Evolutionary conservation across 2,888 invertebrate species (phyloP).

Genomic region (Boloria euphrosyne): DNA sequence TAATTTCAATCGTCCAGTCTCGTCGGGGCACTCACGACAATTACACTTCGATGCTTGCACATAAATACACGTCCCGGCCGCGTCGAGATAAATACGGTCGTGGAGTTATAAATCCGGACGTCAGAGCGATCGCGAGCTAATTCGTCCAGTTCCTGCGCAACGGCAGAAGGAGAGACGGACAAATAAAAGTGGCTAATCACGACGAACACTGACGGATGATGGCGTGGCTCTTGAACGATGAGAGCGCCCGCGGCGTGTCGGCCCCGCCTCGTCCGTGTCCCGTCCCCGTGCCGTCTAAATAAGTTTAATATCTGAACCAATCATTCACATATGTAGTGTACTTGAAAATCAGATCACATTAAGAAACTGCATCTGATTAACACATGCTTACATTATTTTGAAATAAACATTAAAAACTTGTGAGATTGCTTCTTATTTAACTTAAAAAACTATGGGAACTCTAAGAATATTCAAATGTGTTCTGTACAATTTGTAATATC

Average conservation of each 20-base stretch:
- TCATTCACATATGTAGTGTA: background rate
- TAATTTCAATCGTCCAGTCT: slow-evolving; percentile 33
- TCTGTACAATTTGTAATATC: slow-evolving; percentile 22
- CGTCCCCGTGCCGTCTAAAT: background rate
- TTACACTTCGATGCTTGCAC: slow-evolving; percentile 30
- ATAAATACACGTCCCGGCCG: slow-evolving; percentile 35
- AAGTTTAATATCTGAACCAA: background rate
- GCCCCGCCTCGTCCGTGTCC: background rate
- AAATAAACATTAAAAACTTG: too few relatives aligned
- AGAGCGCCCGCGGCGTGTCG: slow-evolving; percentile 8
- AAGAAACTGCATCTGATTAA: too few relatives aligned
- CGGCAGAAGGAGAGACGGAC: slow-evolving; percentile 19
- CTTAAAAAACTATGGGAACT: background rate
- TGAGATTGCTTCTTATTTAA: too few relatives aligned
- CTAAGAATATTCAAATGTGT: background rate
- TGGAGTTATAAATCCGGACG: slow-evolving; percentile 34
- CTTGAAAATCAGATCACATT: too few relatives aligned
- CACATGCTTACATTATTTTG: too few relatives aligned
- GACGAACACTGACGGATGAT: slow-evolving; percentile 25
- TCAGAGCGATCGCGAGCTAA: slow-evolving; percentile 31
- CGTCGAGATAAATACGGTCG: slow-evolving; percentile 31
- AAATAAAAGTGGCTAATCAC: slow-evolving; percentile 27
- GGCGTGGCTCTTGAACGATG: slow-evolving; percentile 16
- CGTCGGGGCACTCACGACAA: slow-evolving; percentile 30
- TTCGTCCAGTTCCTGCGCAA: slow-evolving; percentile 22